phyloP scores from a whole-genome alignment of 2,888 invertebrate genomes.

The Gryllus longicercus region DNA sequence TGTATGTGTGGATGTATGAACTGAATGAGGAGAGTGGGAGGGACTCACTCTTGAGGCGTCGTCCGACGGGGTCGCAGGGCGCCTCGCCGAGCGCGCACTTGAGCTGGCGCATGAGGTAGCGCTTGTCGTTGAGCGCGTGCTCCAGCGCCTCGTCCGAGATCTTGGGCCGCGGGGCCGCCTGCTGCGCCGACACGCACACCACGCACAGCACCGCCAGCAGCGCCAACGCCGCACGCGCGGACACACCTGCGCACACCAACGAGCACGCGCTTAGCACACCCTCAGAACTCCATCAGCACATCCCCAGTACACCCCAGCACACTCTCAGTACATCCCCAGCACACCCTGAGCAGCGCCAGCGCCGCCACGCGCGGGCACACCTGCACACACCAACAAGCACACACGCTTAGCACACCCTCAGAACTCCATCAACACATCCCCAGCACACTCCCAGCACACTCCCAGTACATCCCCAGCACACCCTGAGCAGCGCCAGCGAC shows the following conservation, averaged over 20 bases:
- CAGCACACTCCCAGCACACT: too few species aligned
- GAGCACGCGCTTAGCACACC: too few species aligned
- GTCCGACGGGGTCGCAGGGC: conserved; percentile 70
- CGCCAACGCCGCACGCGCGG: not conserved
- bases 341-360: not conserved
- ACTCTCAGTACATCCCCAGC: too few species aligned
- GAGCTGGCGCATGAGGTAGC: conserved; percentile 67
- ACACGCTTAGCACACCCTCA: too few species aligned
- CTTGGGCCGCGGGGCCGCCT: conserved; percentile 45
- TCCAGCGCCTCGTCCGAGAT: conserved; percentile 66
- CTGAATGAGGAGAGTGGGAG: not conserved
- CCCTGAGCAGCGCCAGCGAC: not conserved
- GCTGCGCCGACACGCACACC: conserved; percentile 37
- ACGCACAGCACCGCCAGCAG: conserved; percentile 23
- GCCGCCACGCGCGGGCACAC: not conserved
- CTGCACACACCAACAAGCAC: not conserved
- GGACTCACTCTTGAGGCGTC: conserved; percentile 65
- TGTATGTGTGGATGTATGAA: not conserved
- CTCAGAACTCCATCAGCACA: too few species aligned
- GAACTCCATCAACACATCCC: too few species aligned
- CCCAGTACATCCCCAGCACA: too few species aligned
- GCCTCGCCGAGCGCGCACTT: conserved; percentile 72
- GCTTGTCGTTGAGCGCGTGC: conserved; percentile 63
- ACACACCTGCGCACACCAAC: not conserved
- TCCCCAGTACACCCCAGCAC: too few species aligned